A percentile compares a stretch with the other conserved stretches of the same genome.
Conservation (phyloP, 2,888 invertebrate genomes). For the Hirtodrosophila confusa region DNA sequence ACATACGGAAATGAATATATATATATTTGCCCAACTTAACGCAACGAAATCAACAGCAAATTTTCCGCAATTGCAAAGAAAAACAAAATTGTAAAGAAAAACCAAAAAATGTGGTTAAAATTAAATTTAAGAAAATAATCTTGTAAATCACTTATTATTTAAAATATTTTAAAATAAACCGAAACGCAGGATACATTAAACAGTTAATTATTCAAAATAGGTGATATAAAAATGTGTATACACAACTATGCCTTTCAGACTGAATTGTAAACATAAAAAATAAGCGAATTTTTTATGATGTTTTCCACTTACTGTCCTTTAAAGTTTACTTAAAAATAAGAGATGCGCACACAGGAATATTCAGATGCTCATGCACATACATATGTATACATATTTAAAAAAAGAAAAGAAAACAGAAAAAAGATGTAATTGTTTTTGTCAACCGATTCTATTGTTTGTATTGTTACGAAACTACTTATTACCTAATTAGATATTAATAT, state of each 20-base stretch:
- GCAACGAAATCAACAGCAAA: conserved; percentile 77
- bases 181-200: conserved; percentile 60
- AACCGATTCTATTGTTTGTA: conserved; percentile 65
- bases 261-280: conserved; percentile 78
- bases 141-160: conserved; percentile 64
- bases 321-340: conserved; percentile 66
- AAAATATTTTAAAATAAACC: conserved; percentile 55
- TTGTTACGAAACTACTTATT: conserved; percentile 65
- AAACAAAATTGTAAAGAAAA: conserved; percentile 52
- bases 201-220: conserved; percentile 76
- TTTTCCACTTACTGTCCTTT: conserved; percentile 74
- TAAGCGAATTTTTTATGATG: conserved; percentile 74
- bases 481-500: conserved; percentile 56
- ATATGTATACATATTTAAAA: conserved; percentile 42
- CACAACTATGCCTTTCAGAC: conserved; percentile 79
- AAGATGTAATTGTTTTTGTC: conserved; percentile 43
- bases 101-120: conserved; percentile 57
- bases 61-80: conserved; percentile 61
- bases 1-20: conserved; percentile 58
- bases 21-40: conserved; percentile 70
- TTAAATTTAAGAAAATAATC: conserved; percentile 56
- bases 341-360: conserved; percentile 64
- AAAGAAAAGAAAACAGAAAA: too few species aligned
- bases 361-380: conserved; percentile 59
- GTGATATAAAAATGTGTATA: conserved; percentile 77